phyloP scores from a whole-genome alignment of 2,797 vertebrate genomes.

The Falco naumanni region DNA sequence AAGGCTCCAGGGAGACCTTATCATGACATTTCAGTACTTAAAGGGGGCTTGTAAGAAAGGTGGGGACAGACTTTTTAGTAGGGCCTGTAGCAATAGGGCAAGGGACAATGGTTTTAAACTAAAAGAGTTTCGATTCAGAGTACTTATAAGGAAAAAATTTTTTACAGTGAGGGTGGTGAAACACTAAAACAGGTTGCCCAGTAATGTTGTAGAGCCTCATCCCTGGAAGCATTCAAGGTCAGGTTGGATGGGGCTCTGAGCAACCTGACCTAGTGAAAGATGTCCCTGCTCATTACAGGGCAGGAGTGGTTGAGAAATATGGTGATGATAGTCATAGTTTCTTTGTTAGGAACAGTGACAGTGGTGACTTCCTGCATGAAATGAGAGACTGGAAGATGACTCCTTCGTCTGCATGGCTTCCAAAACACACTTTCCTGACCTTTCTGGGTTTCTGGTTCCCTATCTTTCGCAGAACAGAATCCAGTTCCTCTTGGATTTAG shows the following conservation, averaged over 20 bases:
- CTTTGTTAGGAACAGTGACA: background rate
- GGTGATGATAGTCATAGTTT: accelerated
- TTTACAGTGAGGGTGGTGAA: background rate
- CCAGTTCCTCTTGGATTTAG: background rate
- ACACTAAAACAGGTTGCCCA: background rate
- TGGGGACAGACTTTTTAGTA: background rate
- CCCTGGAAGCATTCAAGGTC: background rate
- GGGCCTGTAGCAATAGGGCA: background rate
- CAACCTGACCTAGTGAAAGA: background rate
- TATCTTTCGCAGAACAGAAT: background rate
- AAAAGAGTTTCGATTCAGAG: background rate
- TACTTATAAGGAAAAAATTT: background rate
- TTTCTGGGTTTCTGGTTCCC: background rate
- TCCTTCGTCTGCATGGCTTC: background rate
- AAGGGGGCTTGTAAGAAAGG: background rate
- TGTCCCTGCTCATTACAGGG: background rate
- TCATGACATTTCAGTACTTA: background rate
- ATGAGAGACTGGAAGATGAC: background rate
- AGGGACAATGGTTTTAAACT: background rate
- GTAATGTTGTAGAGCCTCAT: background rate
- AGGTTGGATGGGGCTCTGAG: background rate
- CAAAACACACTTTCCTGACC: background rate
- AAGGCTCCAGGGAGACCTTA: accelerated
- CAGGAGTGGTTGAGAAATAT: background rate
- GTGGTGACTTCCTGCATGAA: background rate